Conservation (phyloP, 2,888 invertebrate species). For the Gymnosoma rotundatum region DNA sequence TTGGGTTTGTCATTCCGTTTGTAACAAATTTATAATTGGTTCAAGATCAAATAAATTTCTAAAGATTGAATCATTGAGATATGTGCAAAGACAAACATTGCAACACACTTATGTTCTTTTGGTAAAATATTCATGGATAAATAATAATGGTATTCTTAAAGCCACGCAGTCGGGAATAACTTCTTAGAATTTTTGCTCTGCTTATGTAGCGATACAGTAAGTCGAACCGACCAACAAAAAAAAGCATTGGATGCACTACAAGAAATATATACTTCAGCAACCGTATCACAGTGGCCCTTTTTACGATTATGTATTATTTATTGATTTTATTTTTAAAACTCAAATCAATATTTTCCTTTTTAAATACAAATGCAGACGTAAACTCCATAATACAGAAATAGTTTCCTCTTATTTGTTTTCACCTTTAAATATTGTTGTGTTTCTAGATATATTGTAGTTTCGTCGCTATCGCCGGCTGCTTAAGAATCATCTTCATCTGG, state of each 20-base stretch:
- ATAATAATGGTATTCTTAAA: not conserved
- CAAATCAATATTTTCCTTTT: too few relatives aligned
- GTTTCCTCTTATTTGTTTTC: too few relatives aligned
- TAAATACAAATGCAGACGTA: too few relatives aligned
- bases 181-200: not conserved
- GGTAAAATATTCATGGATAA: not conserved
- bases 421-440: too few relatives aligned
- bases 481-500: too few relatives aligned
- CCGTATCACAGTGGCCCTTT: constrained; percentile 26
- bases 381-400: too few relatives aligned
- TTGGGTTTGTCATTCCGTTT: constrained; percentile 27
- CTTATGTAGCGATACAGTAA: constrained; percentile 2
- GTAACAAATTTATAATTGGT: constrained; percentile 21
- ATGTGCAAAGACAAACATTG: too few relatives aligned
- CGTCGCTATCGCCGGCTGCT: too few relatives aligned
- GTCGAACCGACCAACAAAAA: not conserved
- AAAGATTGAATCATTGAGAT: not conserved
- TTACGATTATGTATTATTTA: not conserved
- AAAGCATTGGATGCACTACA: not conserved
- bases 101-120: not conserved
- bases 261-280: constrained; percentile 20
- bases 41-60: not conserved
- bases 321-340: too few relatives aligned
- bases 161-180: not conserved
- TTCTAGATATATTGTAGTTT: too few relatives aligned